Conservation (phyloP, 2,797 vertebrate species). For the Enteromius anoplus region DNA sequence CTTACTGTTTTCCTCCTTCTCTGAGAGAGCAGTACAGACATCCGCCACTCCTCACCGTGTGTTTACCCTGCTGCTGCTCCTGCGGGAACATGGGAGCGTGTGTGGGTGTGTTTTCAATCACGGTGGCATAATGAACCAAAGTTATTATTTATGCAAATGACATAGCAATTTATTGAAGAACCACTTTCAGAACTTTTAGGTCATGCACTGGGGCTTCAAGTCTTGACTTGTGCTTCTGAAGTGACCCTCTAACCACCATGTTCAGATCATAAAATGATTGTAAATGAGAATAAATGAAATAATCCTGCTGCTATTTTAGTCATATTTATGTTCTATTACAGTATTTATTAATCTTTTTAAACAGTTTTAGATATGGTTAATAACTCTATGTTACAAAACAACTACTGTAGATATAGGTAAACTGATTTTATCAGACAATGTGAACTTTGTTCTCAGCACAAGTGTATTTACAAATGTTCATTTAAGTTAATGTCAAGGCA, state of each 20-base stretch:
- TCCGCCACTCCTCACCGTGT: slow-evolving; percentile 26
- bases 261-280: background rate
- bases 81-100: background rate
- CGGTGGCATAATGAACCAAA: slow-evolving; percentile 27
- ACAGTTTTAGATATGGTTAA: background rate
- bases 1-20: slow-evolving; percentile 16
- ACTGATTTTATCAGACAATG: background rate
- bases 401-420: background rate
- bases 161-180: slow-evolving; percentile 15
- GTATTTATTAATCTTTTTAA: background rate
- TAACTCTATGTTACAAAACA: background rate
- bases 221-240: background rate
- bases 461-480: background rate
- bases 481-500: background rate
- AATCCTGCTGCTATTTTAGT: background rate
- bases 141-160: slow-evolving; percentile 34
- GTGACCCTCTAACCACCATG: background rate
- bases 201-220: background rate
- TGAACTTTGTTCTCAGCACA: background rate
- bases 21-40: slow-evolving; percentile 10
- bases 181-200: slow-evolving; percentile 21
- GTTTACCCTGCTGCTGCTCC: slow-evolving; percentile 20
- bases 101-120: slow-evolving; percentile 52
- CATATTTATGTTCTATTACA: background rate
- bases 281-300: background rate